Percentiles rank a stretch among this genome's conserved stretches.
Evolutionary conservation across 2,797 vertebrate species (phyloP).

Genomic region (Salarias fasciatus): DNA sequence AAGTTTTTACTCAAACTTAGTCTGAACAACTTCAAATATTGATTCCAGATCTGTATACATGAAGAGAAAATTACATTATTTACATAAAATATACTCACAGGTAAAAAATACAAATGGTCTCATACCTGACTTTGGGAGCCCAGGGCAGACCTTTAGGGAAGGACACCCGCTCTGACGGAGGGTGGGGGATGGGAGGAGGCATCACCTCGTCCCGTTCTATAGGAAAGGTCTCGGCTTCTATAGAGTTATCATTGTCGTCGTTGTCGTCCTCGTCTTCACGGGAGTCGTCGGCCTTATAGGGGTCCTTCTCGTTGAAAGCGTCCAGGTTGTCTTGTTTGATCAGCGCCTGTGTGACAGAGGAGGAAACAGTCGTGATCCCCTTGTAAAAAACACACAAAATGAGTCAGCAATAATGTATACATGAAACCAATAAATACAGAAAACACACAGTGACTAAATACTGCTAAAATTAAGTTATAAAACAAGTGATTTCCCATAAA

Average conservation of each 20-base stretch:
- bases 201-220: conserved; percentile 96
- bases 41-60: too few relatives aligned
- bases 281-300: conserved; percentile 93
- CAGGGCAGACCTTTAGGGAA: conserved; percentile 97
- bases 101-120: too few relatives aligned
- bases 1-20: neutral
- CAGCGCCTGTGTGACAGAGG: conserved; percentile 81
- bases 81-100: too few relatives aligned
- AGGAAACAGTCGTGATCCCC: neutral
- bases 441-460: too few relatives aligned
- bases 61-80: too few relatives aligned
- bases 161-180: conserved; percentile 90
- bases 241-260: conserved; percentile 92
- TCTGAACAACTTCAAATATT: neutral
- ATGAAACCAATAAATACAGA: too few relatives aligned
- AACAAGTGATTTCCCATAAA: too few relatives aligned
- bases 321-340: conserved; percentile 99
- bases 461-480: too few relatives aligned
- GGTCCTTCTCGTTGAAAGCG: conserved; percentile 97
- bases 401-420: too few relatives aligned
- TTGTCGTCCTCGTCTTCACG: conserved; percentile 97
- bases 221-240: conserved; percentile 93
- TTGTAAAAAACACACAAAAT: too few relatives aligned
- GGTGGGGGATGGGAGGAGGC: conserved; percentile 91
- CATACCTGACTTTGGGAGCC: conserved; percentile 98